phyloP scores from a whole-genome alignment of 2,797 vertebrate species.

The Yasuhikotakia modesta region DNA sequence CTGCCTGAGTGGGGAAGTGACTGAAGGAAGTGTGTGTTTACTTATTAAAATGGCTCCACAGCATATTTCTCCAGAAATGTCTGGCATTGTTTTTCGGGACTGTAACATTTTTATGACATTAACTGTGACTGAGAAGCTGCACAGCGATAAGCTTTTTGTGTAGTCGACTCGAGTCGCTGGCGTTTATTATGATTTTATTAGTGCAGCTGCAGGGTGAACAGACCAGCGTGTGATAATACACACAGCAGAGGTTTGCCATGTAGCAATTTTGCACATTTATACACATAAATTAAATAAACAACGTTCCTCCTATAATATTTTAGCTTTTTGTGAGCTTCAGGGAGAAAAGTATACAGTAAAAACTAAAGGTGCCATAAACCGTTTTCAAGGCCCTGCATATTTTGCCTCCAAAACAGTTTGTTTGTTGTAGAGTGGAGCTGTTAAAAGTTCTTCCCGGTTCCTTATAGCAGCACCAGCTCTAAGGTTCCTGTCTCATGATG shows the following conservation, averaged over 20 bases:
- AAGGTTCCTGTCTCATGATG: background rate
- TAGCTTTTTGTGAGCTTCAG: background rate
- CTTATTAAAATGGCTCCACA: slow-evolving; percentile 65
- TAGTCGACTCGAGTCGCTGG: background rate
- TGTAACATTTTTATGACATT: slow-evolving; percentile 61
- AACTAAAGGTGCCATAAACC: background rate
- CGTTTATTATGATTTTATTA: slow-evolving; percentile 3
- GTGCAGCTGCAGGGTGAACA: slow-evolving; percentile 18
- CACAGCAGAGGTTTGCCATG: background rate
- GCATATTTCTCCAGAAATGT: slow-evolving; percentile 65
- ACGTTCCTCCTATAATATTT: background rate
- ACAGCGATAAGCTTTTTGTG: slow-evolving; percentile 27
- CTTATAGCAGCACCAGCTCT: background rate
- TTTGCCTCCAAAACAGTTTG: background rate
- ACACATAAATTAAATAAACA: background rate
- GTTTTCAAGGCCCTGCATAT: background rate
- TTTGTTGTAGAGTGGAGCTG: no score
- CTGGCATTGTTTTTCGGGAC: slow-evolving; percentile 23
- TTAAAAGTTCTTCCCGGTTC: no score
- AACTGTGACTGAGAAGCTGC: slow-evolving; percentile 32
- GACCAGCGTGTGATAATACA: slow-evolving; percentile 18
- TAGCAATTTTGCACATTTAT: background rate
- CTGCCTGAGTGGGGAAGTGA: slow-evolving; percentile 65
- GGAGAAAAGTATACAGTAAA: background rate
- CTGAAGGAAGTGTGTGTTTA: slow-evolving; percentile 74